Evolutionary conservation across 1,140 invertebrate species (phyloP).

Genomic region (Listronotus oregonensis): DNA sequence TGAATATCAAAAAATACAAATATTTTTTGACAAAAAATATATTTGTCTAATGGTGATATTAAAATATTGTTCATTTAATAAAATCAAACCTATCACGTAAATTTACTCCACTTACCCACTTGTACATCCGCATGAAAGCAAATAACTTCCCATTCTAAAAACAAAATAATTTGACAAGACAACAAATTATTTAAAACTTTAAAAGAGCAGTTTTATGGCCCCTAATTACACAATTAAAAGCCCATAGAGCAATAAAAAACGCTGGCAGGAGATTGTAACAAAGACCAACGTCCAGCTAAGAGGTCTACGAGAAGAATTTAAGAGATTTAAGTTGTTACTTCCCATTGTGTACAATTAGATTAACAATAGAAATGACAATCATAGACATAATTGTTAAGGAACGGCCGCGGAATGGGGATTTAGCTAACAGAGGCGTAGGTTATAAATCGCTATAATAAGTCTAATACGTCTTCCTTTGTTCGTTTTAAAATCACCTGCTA

Average conservation of each 20-base stretch:
- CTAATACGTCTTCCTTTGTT: too few species aligned
- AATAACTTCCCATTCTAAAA: not conserved
- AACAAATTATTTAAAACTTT: constrained; percentile 18
- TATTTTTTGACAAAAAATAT: too few species aligned
- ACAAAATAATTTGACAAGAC: constrained; percentile 20
- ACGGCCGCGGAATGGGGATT: not conserved
- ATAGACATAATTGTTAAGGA: constrained; percentile 32
- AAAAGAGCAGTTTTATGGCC: constrained; percentile 35
- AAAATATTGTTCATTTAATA: too few species aligned
- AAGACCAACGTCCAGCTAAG: constrained; percentile 27
- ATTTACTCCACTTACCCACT: too few species aligned
- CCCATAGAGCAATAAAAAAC: constrained; percentile 33
- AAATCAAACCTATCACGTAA: too few species aligned
- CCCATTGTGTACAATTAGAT: constrained; percentile 36
- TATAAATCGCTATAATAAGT: too few species aligned
- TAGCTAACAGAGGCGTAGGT: too few species aligned
- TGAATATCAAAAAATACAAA: too few species aligned
- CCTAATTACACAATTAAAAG: constrained; percentile 37
- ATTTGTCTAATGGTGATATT: too few species aligned
- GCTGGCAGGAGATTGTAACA: constrained; percentile 8
- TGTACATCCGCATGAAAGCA: too few species aligned
- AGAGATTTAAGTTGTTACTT: constrained; percentile 36
- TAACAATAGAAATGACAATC: constrained; percentile 35
- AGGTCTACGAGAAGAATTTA: constrained; percentile 21
- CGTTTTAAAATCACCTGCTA: too few species aligned